Evolutionary conservation across 2,888 invertebrate species (phyloP).

Genomic region (Aricia artaxerxes): DNA sequence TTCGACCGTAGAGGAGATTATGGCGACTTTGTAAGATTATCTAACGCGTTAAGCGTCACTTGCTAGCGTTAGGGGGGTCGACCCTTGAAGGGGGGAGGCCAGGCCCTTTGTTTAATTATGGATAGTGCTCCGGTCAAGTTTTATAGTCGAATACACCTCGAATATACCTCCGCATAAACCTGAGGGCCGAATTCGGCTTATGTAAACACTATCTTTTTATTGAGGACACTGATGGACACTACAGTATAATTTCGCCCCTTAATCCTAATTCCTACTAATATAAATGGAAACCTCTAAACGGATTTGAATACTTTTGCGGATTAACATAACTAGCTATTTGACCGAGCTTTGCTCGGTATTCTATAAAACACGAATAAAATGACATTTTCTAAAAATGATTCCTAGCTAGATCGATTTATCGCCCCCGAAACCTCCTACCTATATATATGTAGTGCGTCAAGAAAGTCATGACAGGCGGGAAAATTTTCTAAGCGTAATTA

Average conservation of each 20-base stretch:
- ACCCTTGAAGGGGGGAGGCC: slow-evolving; percentile 52
- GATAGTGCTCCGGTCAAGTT: slow-evolving; percentile 43
- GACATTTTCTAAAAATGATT: too few relatives aligned
- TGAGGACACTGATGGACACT: not conserved
- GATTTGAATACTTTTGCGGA: not conserved
- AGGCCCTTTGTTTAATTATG: slow-evolving; percentile 67
- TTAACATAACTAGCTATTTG: not conserved
- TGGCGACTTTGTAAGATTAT: slow-evolving; percentile 75
- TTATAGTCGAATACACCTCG: slow-evolving; percentile 29
- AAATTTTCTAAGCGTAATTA: too few relatives aligned
- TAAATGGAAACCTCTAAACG: not conserved
- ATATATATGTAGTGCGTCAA: too few relatives aligned
- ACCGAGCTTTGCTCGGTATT: too few relatives aligned
- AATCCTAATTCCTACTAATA: not conserved
- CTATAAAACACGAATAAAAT: too few relatives aligned
- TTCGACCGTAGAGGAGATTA: slow-evolving; percentile 71
- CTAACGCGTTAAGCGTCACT: slow-evolving; percentile 72
- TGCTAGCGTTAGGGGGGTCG: slow-evolving; percentile 55
- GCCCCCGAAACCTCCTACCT: too few relatives aligned
- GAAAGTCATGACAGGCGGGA: too few relatives aligned
- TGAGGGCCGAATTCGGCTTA: not conserved
- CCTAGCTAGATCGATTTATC: too few relatives aligned
- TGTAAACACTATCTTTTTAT: slow-evolving; percentile 6
- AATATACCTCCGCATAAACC: slow-evolving; percentile 20
- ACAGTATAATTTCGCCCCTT: not conserved